Evolutionary conservation across 2,888 invertebrate genomes (phyloP).

Genomic region (Agrilus biguttatus): DNA sequence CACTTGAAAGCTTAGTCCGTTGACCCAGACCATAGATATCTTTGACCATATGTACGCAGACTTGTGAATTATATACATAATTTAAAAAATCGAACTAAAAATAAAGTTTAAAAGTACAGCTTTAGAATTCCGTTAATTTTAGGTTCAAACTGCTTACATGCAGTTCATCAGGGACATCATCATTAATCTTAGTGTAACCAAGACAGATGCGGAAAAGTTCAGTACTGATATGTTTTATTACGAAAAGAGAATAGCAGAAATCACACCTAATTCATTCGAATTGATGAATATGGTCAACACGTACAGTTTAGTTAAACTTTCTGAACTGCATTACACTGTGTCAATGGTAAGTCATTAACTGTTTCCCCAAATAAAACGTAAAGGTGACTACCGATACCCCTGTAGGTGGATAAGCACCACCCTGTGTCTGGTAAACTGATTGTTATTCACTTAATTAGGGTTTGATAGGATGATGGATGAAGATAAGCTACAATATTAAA

Average conservation of each 20-base stretch:
- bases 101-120: too few relatives aligned
- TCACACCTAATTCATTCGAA: conserved; percentile 27
- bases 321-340: conserved; percentile 29
- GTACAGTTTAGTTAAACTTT: conserved; percentile 28
- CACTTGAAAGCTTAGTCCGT: too few relatives aligned
- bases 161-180: conserved; percentile 35
- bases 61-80: too few relatives aligned
- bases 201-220: conserved; percentile 32
- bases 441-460: too few relatives aligned
- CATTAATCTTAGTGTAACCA: conserved; percentile 32
- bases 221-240: conserved; percentile 38
- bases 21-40: too few relatives aligned
- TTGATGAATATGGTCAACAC: conserved; percentile 27
- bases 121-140: conserved; percentile 6
- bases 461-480: too few relatives aligned
- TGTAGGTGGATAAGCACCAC: too few relatives aligned
- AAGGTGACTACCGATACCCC: too few relatives aligned
- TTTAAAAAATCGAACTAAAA: too few relatives aligned
- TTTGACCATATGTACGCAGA: too few relatives aligned
- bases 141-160: conserved; percentile 36
- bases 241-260: conserved; percentile 39
- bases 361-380: not conserved
- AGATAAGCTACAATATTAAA: too few relatives aligned
- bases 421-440: too few relatives aligned
- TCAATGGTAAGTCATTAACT: conserved; percentile 24